Percentiles rank a stretch among this genome's conserved stretches.
phyloP scores from a whole-genome alignment of 2,888 invertebrate genomes.

The Nineta flava region DNA sequence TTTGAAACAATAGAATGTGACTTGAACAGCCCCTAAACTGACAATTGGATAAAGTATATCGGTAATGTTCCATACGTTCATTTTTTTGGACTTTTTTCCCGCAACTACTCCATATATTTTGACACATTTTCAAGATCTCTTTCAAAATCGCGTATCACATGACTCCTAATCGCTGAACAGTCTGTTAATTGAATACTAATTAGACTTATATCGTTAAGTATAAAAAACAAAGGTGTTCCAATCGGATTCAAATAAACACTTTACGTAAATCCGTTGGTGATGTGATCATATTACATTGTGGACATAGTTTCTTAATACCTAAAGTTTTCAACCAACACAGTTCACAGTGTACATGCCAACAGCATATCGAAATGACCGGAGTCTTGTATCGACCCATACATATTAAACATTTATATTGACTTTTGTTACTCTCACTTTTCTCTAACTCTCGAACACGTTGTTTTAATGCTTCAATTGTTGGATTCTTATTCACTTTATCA shows the following conservation, averaged over 20 bases:
- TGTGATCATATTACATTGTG: slow-evolving; percentile 87
- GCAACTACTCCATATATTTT: too few species aligned
- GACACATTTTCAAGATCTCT: too few species aligned
- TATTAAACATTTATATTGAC: slow-evolving; percentile 71
- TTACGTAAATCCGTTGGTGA: slow-evolving; percentile 70
- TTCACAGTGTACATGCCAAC: slow-evolving; percentile 96
- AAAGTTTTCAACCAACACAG: slow-evolving; percentile 55
- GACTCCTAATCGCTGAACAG: too few species aligned
- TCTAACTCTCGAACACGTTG: slow-evolving; percentile 62
- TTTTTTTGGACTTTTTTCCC: too few species aligned
- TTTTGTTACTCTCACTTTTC: slow-evolving; percentile 33
- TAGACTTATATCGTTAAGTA: too few species aligned
- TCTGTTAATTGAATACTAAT: too few species aligned
- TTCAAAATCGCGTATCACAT: too few species aligned
- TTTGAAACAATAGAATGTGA: too few species aligned
- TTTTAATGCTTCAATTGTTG: slow-evolving; percentile 56
- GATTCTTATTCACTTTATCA: slow-evolving; percentile 19
- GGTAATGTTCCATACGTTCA: too few species aligned
- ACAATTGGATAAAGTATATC: too few species aligned
- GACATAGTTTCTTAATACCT: slow-evolving; percentile 84
- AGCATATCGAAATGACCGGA: slow-evolving; percentile 83
- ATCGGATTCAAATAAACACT: slow-evolving; percentile 63
- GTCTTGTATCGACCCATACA: slow-evolving; percentile 74
- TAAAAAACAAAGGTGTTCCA: too few species aligned
- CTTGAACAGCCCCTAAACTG: too few species aligned